A percentile compares a stretch with the other conserved stretches of the same genome.
phyloP scores from a whole-genome alignment of 2,888 invertebrate genomes.

The Rotaria socialis region DNA sequence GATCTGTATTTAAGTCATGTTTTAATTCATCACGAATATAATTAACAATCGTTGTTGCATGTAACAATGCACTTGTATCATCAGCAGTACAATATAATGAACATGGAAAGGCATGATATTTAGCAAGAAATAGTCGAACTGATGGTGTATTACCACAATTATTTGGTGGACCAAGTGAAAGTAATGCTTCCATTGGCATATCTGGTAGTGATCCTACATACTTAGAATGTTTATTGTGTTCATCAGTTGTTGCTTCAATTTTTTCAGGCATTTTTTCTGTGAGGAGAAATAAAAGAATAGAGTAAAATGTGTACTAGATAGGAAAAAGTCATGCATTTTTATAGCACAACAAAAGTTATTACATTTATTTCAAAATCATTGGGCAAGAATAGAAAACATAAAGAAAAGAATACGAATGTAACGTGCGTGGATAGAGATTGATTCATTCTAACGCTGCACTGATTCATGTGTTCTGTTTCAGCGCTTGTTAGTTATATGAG shows the following conservation, averaged over 20 bases:
- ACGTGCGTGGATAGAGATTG: background rate
- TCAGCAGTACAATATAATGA: background rate
- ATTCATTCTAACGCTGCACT: background rate
- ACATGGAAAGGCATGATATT: background rate
- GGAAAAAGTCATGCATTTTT: background rate
- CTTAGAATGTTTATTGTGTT: background rate
- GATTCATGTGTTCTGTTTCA: background rate
- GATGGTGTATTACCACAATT: background rate
- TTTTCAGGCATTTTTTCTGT: background rate
- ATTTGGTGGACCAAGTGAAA: background rate
- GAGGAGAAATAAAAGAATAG: background rate
- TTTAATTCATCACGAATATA: constrained; percentile 34
- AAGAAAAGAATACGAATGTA: background rate
- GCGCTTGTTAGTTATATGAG: background rate
- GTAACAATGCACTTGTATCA: background rate
- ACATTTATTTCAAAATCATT: background rate
- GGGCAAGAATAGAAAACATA: background rate
- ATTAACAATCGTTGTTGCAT: background rate
- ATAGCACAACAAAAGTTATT: background rate
- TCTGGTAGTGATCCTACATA: background rate
- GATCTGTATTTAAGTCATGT: background rate
- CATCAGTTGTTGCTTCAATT: background rate
- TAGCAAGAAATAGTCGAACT: background rate
- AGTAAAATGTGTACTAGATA: background rate
- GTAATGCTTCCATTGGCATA: background rate